Evolutionary conservation across 2,797 vertebrate species (phyloP), one percentile per base, ranked within the genome.

Genomic region (Babyrousa celebensis): DNA sequence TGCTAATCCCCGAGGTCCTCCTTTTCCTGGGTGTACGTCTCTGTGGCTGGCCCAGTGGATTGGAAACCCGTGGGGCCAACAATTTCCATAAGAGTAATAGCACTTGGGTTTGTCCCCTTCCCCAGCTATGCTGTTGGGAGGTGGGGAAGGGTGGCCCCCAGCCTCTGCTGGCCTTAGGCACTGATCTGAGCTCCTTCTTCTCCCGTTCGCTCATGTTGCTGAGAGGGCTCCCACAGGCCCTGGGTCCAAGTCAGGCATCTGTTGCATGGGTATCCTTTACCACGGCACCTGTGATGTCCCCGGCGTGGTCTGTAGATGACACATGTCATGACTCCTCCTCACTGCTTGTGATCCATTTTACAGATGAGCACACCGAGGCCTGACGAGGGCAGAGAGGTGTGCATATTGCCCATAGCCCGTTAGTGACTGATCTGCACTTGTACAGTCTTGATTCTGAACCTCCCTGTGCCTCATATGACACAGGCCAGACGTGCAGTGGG

Each of bases 371-470:
- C 23, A 91, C 9, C 17, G 12, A 93, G 67, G 23, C 72, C 83
- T n/a, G n/a, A 72, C 1, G 8, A 85, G 56, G n/a, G 32, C 1
- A 1, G 7, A 63, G 65, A 63, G 52, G 8, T n/a, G 25, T 27
- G 7, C 8, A 1, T 2, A 9, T 32, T 12, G 0, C 52, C 67
- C 36, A 0, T 1, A 25, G 43, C 17, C 82, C 5, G 0, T 67
- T 18, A 32, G 2, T 1, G 85, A 70, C 32, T 18, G 62, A 27
- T 23, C 82, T 25, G 32, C 11, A 43, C 43, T 23, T n/a, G 32
- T n/a, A 12, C 29, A 40, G 43, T 56, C 43, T 48, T 48, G 43
- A 48, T 48, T 48, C 60, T 80, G 14, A 29, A 20, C 20, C 11
- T 68, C 60, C 80, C 32, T 15, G 6, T 67, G 65, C 89, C 78